A percentile compares a stretch with the other conserved stretches of the same genome.
Evolutionary conservation across 2,888 invertebrate species (phyloP).

Genomic region (Stenodema calcarata): DNA sequence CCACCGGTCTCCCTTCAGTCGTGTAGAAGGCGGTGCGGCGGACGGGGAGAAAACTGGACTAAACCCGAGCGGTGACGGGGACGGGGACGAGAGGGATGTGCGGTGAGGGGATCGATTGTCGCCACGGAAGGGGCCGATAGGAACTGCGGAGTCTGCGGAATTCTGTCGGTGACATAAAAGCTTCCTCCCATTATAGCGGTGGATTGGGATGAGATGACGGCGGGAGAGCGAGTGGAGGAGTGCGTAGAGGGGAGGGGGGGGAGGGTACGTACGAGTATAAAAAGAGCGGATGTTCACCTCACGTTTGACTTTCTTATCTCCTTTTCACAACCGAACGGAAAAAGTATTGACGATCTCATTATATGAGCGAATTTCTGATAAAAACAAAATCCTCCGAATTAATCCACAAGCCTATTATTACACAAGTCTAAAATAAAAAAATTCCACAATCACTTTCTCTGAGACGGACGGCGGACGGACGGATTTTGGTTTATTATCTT

Average conservation of each 20-base stretch:
- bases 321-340: not conserved
- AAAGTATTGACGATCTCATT: too few relatives aligned
- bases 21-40: not conserved
- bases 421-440: too few relatives aligned
- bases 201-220: not conserved
- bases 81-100: not conserved
- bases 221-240: not conserved
- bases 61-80: not conserved
- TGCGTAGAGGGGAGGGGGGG: not conserved
- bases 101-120: slow-evolving; percentile 14
- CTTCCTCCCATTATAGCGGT: slow-evolving; percentile 6
- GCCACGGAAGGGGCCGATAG: slow-evolving; percentile 8
- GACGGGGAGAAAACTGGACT: not conserved
- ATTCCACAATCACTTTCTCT: too few relatives aligned
- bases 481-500: too few relatives aligned
- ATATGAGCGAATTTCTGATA: too few relatives aligned
- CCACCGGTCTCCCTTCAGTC: not conserved
- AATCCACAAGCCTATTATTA: too few relatives aligned
- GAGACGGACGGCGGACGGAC: too few relatives aligned
- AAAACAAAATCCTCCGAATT: too few relatives aligned
- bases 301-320: slow-evolving; percentile 17
- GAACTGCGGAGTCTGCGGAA: slow-evolving; percentile 34
- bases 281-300: not conserved
- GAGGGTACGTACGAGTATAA: not conserved
- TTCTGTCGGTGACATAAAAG: slow-evolving; percentile 35